Percentiles rank a stretch among this genome's conserved stretches.
Evolutionary conservation across 2,888 invertebrate genomes (phyloP).

Genomic region (Chymomyza procnemis): DNA sequence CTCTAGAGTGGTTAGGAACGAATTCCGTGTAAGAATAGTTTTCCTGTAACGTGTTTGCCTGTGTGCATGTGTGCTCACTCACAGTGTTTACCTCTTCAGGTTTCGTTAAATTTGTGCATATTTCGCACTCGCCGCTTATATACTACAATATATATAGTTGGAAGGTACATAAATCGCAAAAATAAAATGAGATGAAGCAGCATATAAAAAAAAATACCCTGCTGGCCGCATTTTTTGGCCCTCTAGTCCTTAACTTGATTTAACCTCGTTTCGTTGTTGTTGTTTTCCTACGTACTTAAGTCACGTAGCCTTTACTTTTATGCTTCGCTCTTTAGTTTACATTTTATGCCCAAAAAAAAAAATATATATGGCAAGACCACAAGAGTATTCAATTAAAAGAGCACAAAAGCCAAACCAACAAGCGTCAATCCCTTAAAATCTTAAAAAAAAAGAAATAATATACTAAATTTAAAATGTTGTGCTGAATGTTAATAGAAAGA

Average conservation of each 20-base stretch:
- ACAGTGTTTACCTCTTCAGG: conserved; percentile 48
- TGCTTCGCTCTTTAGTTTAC: conserved; percentile 12
- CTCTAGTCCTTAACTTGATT: conserved; percentile 46
- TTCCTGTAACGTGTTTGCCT: conserved; percentile 25
- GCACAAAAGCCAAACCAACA: conserved; percentile 3
- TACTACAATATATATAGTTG: neutral
- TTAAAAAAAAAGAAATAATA: neutral
- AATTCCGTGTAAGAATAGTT: no score
- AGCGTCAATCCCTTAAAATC: conserved; percentile 1
- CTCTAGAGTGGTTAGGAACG: neutral
- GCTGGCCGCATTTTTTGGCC: conserved; percentile 6
- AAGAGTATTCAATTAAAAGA: conserved; percentile 27
- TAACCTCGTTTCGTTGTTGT: conserved; percentile 40
- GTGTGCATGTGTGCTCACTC: conserved; percentile 10
- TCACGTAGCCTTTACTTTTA: conserved; percentile 20
- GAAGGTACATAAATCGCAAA: neutral
- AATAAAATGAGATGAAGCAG: neutral
- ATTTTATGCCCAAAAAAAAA: conserved; percentile 9
- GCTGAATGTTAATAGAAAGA: conserved; percentile 11
- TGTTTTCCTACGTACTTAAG: conserved; percentile 39
- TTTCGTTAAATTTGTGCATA: conserved; percentile 44
- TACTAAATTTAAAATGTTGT: neutral
- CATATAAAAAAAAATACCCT: neutral
- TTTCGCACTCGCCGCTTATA: conserved; percentile 9
- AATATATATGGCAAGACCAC: conserved; percentile 9